These are phyloP conservation scores for Halcyon chelicuti DNA, from an alignment of 2,797 vertebrate species.

Conservation along the genomic window DNA sequence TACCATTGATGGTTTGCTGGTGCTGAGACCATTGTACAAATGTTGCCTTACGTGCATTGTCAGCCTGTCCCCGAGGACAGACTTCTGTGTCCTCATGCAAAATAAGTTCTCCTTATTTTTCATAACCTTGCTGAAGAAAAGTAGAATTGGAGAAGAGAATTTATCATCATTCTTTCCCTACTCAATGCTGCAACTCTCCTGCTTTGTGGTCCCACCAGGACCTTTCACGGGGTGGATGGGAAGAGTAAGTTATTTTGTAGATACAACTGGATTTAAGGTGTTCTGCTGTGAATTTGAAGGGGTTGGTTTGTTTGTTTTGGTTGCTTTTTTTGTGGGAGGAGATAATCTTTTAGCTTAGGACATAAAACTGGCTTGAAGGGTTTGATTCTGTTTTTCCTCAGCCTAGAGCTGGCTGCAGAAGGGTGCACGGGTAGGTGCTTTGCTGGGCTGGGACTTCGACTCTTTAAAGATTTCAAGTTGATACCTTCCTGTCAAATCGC, in stretches of 20 bases:
- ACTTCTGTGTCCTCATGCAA: background rate
- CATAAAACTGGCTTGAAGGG: background rate
- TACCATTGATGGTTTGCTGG: background rate
- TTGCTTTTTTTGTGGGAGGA: background rate
- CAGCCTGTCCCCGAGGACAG: background rate
- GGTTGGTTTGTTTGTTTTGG: background rate
- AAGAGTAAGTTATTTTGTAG: background rate
- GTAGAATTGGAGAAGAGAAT: background rate
- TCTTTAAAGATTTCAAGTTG: background rate
- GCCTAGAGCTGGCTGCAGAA: background rate
- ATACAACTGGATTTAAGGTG: background rate
- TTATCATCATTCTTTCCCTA: background rate
- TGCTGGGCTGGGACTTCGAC: background rate
- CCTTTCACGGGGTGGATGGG: background rate
- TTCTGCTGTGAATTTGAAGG: background rate
- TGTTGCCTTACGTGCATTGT: accelerated
- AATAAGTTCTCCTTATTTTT: background rate
- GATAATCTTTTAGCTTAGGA: background rate
- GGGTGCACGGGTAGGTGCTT: background rate
- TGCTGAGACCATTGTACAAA: background rate
- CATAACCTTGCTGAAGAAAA: background rate
- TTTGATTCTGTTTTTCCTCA: background rate
- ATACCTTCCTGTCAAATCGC: background rate
- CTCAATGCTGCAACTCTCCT: background rate
- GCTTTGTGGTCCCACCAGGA: background rate